A percentile compares a stretch with the other conserved stretches of the same genome.
Conservation (phyloP, 2,888 invertebrate genomes). For the Ditylenchus weischeri region DNA sequence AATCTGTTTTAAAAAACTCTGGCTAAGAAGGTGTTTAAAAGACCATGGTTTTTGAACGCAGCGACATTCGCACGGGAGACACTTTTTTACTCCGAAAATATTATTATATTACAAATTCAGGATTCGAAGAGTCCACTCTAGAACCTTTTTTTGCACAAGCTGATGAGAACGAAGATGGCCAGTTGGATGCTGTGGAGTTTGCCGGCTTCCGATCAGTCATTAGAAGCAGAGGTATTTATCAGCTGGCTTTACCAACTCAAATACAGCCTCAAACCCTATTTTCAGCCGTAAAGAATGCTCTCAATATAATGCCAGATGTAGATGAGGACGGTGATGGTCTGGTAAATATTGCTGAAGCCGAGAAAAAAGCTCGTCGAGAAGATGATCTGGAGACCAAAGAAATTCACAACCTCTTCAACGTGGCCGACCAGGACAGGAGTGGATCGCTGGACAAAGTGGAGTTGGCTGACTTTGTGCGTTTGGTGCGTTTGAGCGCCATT, state of each 20-base stretch:
- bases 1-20: no score
- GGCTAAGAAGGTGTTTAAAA: no score
- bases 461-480: constrained; percentile 52
- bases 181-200: constrained; percentile 55
- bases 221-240: constrained; percentile 30
- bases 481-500: constrained; percentile 54
- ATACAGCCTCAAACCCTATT: no score
- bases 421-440: constrained; percentile 56
- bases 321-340: constrained; percentile 37
- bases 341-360: constrained; percentile 47
- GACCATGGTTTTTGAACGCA: no score
- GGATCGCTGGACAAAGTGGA: constrained; percentile 54
- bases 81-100: no score
- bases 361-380: constrained; percentile 47
- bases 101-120: no score
- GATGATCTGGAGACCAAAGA: constrained; percentile 55
- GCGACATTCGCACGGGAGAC: no score
- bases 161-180: constrained; percentile 56
- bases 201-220: constrained; percentile 54
- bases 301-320: constrained; percentile 35
- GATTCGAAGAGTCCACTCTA: constrained; percentile 42
- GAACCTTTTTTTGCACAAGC: constrained; percentile 57
- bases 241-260: no score
- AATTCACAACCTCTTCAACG: constrained; percentile 49
- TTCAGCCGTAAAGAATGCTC: constrained; percentile 40